Evolutionary conservation across 2,797 vertebrate genomes (phyloP), one percentile per base, ranked within the genome.

Genomic region (Phaenicophaeus curvirostris): DNA sequence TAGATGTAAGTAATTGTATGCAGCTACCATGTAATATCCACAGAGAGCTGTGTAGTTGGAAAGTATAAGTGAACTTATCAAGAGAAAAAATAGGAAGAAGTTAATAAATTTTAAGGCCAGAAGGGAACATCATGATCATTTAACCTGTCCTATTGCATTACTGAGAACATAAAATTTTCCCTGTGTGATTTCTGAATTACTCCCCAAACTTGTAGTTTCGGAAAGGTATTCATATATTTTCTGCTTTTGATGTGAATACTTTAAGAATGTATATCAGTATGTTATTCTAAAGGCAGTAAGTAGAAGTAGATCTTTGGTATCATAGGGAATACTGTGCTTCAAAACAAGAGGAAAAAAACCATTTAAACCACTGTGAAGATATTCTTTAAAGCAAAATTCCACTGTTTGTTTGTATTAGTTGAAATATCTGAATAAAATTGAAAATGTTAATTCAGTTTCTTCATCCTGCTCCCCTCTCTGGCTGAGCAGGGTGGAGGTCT

Each of bases 41-140:
- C 65, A 78, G 87, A 89, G 62, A 84, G 58, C 87, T 92, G 42
- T 80, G 63, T 83, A 84, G 67, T 41, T 91, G 73, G 69, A 93
- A 92, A 92, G 72, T 94, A 84, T 75, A 69, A 35, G 79, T 73
- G 85, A 94, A 62, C 42, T 51, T 87, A 94, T 93, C 81, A 87
- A 87, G 65, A 95, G 81, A 72, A 96, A 94, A 92, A 95, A 92
- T 95, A 78, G 65, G 72, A 87, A 76, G 18, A 93, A 75, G 76
- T 89, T 93, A 95, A 93, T 95, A 95, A 77, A 91, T 94, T 94
- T 96, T 91, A 93, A 89, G 85, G 76, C 82, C 87, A 89, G 81
- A 94, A 94, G 69, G 92, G 92, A 96, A 92, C 82, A 96, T 93
- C 76, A 59, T 53, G 92, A 92, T 95, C 85, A 4, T 95, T 95